phyloP scores from a whole-genome alignment of 2,888 invertebrate genomes.

The Galerucella nymphaeae region DNA sequence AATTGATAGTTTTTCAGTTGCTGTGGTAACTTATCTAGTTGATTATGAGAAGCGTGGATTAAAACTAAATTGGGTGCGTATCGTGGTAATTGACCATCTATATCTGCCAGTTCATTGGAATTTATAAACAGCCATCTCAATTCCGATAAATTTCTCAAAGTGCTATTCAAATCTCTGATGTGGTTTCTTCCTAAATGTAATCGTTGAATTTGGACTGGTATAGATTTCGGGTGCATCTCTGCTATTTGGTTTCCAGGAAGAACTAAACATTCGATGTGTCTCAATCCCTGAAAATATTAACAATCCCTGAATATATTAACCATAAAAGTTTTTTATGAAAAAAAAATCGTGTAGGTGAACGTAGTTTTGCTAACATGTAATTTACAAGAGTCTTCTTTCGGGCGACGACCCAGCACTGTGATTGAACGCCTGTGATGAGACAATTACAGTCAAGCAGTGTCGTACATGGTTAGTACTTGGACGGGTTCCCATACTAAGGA shows the following conservation, averaged over 20 bases:
- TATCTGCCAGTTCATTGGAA: slow-evolving; percentile 77
- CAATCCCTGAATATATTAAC: too few species aligned
- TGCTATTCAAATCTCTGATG: slow-evolving; percentile 79
- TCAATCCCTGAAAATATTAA: slow-evolving; percentile 65
- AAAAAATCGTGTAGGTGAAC: too few species aligned
- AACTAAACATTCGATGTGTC: slow-evolving; percentile 75
- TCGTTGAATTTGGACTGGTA: slow-evolving; percentile 76
- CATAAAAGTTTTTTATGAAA: too few species aligned
- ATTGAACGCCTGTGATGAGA: too few species aligned
- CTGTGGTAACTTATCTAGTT: slow-evolving; percentile 75
- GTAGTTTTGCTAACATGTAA: too few species aligned
- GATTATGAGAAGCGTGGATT: slow-evolving; percentile 81
- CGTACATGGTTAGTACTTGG: too few species aligned
- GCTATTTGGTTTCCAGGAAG: slow-evolving; percentile 82
- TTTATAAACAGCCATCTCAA: slow-evolving; percentile 84
- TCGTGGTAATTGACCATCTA: slow-evolving; percentile 82
- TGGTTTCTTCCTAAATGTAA: slow-evolving; percentile 82
- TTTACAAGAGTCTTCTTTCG: too few species aligned
- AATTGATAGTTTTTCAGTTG: slow-evolving; percentile 77
- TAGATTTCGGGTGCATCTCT: slow-evolving; percentile 76
- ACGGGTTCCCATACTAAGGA: too few species aligned
- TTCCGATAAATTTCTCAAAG: slow-evolving; percentile 77
- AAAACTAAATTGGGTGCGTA: slow-evolving; percentile 74
- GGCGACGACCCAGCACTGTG: too few species aligned
- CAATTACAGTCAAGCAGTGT: too few species aligned